phyloP scores from a whole-genome alignment of 2,888 invertebrate genomes.

The Drosophila suboccidentalis region DNA sequence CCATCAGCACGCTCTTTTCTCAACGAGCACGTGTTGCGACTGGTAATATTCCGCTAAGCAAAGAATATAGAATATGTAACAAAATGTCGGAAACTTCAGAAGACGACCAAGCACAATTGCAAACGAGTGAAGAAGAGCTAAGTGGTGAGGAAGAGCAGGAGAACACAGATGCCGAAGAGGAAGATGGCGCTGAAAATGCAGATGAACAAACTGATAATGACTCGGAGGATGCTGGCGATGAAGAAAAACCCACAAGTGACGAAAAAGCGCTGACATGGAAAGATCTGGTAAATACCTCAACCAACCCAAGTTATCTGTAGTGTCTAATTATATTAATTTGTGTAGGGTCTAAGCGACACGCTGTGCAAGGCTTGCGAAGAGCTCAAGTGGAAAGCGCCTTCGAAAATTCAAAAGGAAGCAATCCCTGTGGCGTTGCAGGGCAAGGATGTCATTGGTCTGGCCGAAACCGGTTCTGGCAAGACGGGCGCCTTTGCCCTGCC shows the following conservation, averaged over 20 bases:
- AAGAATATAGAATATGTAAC: slow-evolving; percentile 38
- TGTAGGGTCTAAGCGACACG: slow-evolving; percentile 94
- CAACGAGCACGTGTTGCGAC: slow-evolving; percentile 49
- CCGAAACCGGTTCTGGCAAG: slow-evolving; percentile 94
- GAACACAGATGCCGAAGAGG: slow-evolving; percentile 32
- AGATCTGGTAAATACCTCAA: slow-evolving; percentile 87
- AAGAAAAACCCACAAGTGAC: slow-evolving; percentile 22
- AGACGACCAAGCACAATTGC: slow-evolving; percentile 71
- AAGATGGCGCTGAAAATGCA: slow-evolving; percentile 48
- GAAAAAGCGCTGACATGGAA: slow-evolving; percentile 86
- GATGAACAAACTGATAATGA: slow-evolving; percentile 34
- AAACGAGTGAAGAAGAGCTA: slow-evolving; percentile 67
- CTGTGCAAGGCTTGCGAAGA: slow-evolving; percentile 96
- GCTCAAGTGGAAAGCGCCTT: slow-evolving; percentile 97
- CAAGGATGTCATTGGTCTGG: slow-evolving; percentile 88
- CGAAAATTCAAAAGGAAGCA: slow-evolving; percentile 97
- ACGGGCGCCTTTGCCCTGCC: slow-evolving; percentile 99
- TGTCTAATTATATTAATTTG: neutral
- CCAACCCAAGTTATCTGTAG: too few relatives aligned
- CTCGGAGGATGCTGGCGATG: slow-evolving; percentile 32
- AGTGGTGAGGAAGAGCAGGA: slow-evolving; percentile 52
- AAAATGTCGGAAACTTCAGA: slow-evolving; percentile 83
- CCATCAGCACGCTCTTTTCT: slow-evolving; percentile 34
- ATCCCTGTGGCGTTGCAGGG: slow-evolving; percentile 96
- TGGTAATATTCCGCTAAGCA: slow-evolving; percentile 46